A percentile compares a stretch with the other conserved stretches of the same genome.
Conservation (phyloP, 2,888 invertebrate species). For the Netelia virgata region DNA sequence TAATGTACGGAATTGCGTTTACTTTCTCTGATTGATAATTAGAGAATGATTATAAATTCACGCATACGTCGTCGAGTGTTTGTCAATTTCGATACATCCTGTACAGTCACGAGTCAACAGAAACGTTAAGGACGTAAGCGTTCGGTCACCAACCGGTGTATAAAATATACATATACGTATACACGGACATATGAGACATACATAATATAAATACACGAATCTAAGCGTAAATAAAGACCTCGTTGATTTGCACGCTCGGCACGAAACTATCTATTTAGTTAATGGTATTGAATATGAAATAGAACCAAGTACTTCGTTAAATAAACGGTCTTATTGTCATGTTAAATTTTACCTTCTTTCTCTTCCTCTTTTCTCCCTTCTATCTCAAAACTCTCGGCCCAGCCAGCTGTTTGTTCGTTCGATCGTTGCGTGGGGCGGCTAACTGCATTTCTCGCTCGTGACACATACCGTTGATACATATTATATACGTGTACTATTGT, state of each 20-base stretch:
- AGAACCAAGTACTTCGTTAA: conserved; percentile 17
- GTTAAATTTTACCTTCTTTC: not conserved
- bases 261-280: conserved; percentile 16
- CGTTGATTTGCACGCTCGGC: conserved; percentile 17
- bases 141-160: not conserved
- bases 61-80: not conserved
- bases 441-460: conserved; percentile 81
- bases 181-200: not conserved
- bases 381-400: conserved; percentile 49
- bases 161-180: not conserved
- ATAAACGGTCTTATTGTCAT: not conserved
- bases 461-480: conserved; percentile 72
- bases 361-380: conserved; percentile 39
- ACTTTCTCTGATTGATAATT: not conserved
- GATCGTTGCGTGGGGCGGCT: conserved; percentile 77
- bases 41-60: not conserved
- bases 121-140: not conserved
- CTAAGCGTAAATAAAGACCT: conserved; percentile 40
- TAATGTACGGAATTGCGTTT: not conserved
- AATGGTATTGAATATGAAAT: conserved; percentile 23
- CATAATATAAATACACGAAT: conserved; percentile 12
- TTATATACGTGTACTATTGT: not conserved
- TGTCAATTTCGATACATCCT: not conserved
- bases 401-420: conserved; percentile 35
- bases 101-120: not conserved